phyloP scores from a whole-genome alignment of 2,797 vertebrate genomes.

The Esox lucius region DNA sequence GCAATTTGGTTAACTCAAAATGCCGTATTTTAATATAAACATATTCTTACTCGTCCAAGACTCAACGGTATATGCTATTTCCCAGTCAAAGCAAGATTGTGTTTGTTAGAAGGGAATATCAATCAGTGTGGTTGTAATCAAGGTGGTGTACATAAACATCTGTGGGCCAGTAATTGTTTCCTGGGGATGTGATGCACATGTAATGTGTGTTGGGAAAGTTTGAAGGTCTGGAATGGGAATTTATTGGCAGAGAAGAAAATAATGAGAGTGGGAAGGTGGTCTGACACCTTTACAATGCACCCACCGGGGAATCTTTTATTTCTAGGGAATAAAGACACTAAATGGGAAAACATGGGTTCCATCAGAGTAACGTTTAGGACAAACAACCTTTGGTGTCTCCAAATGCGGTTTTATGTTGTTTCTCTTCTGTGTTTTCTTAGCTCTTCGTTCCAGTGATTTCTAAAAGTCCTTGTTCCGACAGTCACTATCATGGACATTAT shows the following conservation, averaged over 20 bases:
- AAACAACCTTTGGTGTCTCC: conserved; percentile 35
- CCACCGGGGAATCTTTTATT: conserved; percentile 39
- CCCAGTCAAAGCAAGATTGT: conserved; percentile 2
- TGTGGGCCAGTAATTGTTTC: conserved; percentile 52
- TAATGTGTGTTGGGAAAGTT: conserved; percentile 30
- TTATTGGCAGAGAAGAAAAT: conserved; percentile 47
- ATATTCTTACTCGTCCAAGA: background rate
- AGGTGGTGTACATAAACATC: conserved; percentile 53
- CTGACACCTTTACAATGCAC: conserved; percentile 38
- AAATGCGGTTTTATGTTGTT: conserved; percentile 9
- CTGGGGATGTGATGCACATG: conserved; percentile 32
- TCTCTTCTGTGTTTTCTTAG: background rate
- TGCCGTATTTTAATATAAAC: background rate
- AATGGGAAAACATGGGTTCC: conserved; percentile 50
- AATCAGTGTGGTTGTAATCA: conserved; percentile 47
- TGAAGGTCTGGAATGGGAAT: conserved; percentile 32
- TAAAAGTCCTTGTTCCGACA: conserved; percentile 12
- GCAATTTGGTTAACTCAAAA: background rate
- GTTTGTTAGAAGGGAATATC: conserved; percentile 46
- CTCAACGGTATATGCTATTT: conserved; percentile 17
- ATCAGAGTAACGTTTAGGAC: conserved; percentile 48
- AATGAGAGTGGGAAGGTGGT: conserved; percentile 36
- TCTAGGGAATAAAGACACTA: conserved; percentile 46
- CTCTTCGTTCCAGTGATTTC: conserved; percentile 7
- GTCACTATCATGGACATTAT: conserved; percentile 21